Conservation (phyloP, 2,797 vertebrate species). For the Arremon aurantiirostris region DNA sequence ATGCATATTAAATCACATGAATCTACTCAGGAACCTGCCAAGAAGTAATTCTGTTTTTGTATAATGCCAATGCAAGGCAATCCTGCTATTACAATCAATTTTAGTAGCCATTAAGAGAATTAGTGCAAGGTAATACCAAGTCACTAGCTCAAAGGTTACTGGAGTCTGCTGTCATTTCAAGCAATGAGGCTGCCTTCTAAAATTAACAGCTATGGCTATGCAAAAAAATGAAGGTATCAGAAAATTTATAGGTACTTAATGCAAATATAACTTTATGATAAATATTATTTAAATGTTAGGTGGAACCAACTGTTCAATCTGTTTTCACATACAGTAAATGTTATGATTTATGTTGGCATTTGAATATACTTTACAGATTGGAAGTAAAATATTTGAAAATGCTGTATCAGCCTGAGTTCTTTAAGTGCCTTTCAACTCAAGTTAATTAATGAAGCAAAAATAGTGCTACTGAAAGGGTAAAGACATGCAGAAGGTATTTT, state of each 20-base stretch:
- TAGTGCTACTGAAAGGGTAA: neutral
- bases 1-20: conserved; percentile 72
- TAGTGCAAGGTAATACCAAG: conserved; percentile 49
- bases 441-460: conserved; percentile 28
- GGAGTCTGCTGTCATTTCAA: conserved; percentile 12
- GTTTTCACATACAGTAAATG: conserved; percentile 18
- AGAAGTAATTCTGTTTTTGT: conserved; percentile 54
- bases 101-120: conserved; percentile 64
- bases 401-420: conserved; percentile 10
- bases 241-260: neutral
- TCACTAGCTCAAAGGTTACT: conserved; percentile 49
- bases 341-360: conserved; percentile 19
- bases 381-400: conserved; percentile 34
- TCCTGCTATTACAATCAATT: conserved; percentile 68
- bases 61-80: conserved; percentile 35
- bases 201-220: neutral
- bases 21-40: conserved; percentile 62
- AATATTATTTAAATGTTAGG: conserved; percentile 44
- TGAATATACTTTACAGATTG: conserved; percentile 39
- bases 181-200: conserved; percentile 41
- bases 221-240: conserved; percentile 4
- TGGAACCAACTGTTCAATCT: conserved; percentile 21
- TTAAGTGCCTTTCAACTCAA: neutral
- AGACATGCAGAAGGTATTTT: neutral
- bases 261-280: conserved; percentile 2